phyloP scores from a whole-genome alignment of 2,113 vertebrate genomes.

The Hemibates koningsi region DNA sequence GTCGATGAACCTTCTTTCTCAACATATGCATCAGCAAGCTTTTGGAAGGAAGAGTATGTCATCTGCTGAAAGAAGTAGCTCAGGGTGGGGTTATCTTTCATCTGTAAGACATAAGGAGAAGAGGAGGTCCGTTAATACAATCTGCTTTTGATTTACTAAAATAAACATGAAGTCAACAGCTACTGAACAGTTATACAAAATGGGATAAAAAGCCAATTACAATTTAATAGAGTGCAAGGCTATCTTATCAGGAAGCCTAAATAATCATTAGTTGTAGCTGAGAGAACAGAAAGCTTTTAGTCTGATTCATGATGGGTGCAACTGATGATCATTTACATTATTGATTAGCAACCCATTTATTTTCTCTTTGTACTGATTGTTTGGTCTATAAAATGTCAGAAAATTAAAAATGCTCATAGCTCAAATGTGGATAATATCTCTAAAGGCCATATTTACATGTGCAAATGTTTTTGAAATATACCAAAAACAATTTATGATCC shows the following conservation, averaged over 20 bases:
- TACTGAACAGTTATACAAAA: neutral
- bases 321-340: neutral
- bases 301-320: neutral
- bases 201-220: neutral
- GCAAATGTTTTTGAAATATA: neutral
- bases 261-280: neutral
- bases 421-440: neutral
- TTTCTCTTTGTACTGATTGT: neutral
- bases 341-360: neutral
- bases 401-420: neutral
- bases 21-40: conserved; percentile 74
- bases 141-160: neutral
- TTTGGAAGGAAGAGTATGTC: conserved; percentile 79
- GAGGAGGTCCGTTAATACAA: neutral
- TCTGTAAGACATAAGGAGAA: conserved; percentile 57
- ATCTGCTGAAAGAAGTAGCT: conserved; percentile 70
- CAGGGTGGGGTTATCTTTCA: conserved; percentile 71
- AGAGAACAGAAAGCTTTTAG: neutral
- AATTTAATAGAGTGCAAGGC: neutral
- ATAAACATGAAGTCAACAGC: neutral
- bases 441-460: neutral
- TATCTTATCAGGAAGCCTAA: neutral
- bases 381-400: neutral
- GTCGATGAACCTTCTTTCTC: conserved; percentile 30
- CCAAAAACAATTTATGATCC: neutral